Base-by-base conservation (phyloP, 1,140 invertebrate genomes). In the Goniozus legneri region DNA sequence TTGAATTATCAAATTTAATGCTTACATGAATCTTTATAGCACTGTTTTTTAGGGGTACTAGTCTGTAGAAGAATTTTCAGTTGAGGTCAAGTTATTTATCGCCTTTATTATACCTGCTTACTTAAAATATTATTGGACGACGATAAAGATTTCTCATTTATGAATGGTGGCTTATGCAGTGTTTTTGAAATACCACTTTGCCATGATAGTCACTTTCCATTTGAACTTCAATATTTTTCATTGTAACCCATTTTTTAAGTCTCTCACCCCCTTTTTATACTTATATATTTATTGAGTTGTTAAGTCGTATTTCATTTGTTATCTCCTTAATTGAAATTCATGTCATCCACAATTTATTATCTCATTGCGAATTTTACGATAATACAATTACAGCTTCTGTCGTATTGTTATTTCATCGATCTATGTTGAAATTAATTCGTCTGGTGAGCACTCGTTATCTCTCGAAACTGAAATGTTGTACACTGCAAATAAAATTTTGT, bases 91-190 rank as follows among this genome's bases (percentile, higher is more conserved):
- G 39, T 52, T 55, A 50, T 50, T 54, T 44, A 56, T 52, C 58
- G 65, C 48, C 53, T 66, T 66, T 54, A 60, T 60, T 55, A 47
- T 27, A 27, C 42, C n/a, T n/a, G 65, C 66, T 67, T 69, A 37
- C 43, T 52, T 46, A 37, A 56, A 40, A 43, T 51, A 56, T 51
- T 58, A 48, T 46, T 41, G n/a, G 46, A 42, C 8, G 48, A 50
- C 44, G 39, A 50, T 42, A 37, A 55, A 56, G 18, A 22, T 47
- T 60, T 56, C n/a, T n/a, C 51, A 47, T 62, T 61, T 56, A 20
- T 72, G 60, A 69, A 52, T 64, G 68, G 60, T 72, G 66, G 69
- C 69, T 72, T 72, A 67, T 72, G 69, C 67, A 67, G 57, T 72
- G 69, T 72, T 69, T 69, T 60, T 53, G 14, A 62, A 60, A 57